phyloP scores from a whole-genome alignment of 2,888 invertebrate genomes.

The Embidobia sp. region DNA sequence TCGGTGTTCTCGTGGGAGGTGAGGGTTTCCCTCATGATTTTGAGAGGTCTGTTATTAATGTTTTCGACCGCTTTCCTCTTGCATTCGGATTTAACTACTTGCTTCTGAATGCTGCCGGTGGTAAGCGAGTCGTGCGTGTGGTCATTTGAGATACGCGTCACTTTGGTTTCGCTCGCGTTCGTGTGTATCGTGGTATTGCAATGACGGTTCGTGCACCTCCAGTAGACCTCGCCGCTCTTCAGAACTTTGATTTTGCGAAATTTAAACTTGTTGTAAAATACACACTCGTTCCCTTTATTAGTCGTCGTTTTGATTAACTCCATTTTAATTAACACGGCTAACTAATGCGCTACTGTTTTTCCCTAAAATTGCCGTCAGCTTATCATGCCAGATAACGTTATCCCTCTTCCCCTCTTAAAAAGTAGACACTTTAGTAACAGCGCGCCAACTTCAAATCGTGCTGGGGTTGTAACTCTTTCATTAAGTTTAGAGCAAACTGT shows the following conservation, averaged over 20 bases:
- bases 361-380: background rate
- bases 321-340: too few relatives aligned
- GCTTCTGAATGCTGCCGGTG: slow-evolving; percentile 24
- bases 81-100: slow-evolving; percentile 16
- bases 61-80: slow-evolving; percentile 18
- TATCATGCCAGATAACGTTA: background rate
- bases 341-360: background rate
- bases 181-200: slow-evolving; percentile 19
- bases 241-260: slow-evolving; percentile 12
- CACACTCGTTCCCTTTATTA: slow-evolving; percentile 28
- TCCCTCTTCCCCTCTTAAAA: too few relatives aligned
- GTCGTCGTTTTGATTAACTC: slow-evolving; percentile 8
- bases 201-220: slow-evolving; percentile 22
- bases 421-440: background rate
- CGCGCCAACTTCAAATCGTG: slow-evolving; percentile 8
- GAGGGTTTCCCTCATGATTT: slow-evolving; percentile 15
- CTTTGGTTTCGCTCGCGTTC: slow-evolving; percentile 8
- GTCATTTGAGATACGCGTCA: slow-evolving; percentile 3
- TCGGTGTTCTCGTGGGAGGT: background rate
- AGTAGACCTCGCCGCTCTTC: slow-evolving; percentile 17
- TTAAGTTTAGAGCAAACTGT: too few relatives aligned
- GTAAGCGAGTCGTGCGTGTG: slow-evolving; percentile 12
- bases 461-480: too few relatives aligned
- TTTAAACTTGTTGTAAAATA: slow-evolving; percentile 23
- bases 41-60: slow-evolving; percentile 7